These are phyloP conservation scores for Spisula solida DNA, from an alignment of 2,888 invertebrate species.

Conservation along the genomic window DNA sequence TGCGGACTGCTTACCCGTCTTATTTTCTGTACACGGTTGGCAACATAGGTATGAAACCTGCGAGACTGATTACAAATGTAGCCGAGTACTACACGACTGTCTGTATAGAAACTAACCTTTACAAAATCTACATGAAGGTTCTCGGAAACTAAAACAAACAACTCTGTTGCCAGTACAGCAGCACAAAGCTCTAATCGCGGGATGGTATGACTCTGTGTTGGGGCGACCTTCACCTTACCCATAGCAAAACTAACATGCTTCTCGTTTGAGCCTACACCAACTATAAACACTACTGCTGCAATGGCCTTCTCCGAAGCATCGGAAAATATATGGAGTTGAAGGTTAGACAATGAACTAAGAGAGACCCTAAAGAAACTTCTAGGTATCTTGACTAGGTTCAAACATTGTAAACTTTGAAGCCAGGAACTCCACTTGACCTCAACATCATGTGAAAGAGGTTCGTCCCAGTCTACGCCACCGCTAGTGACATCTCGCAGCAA, in stretches of 20 bases:
- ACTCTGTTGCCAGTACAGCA: constrained; percentile 39
- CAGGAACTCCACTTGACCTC: background rate
- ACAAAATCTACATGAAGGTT: constrained; percentile 43
- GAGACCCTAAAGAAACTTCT: constrained; percentile 7
- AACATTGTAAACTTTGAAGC: background rate
- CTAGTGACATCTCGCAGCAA: background rate
- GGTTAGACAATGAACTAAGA: background rate
- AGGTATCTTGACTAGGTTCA: background rate
- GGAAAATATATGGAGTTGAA: background rate
- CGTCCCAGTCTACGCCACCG: constrained; percentile 2
- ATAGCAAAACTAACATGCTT: constrained; percentile 26
- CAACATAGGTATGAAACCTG: constrained; percentile 67
- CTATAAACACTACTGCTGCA: constrained; percentile 26
- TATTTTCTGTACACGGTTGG: constrained; percentile 2
- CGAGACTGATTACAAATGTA: constrained; percentile 59
- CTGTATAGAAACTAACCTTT: constrained; percentile 54
- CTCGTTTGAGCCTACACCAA: background rate
- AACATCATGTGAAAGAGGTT: background rate
- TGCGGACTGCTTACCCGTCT: background rate
- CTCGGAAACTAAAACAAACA: constrained; percentile 36
- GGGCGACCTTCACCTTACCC: constrained; percentile 47
- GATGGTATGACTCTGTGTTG: constrained; percentile 32
- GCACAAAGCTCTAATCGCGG: constrained; percentile 44
- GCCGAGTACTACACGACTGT: constrained; percentile 65
- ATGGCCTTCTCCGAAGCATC: constrained; percentile 32